Base-by-base conservation (phyloP, 2,113 vertebrate species). In the Xyliphius kryptos region DNA sequence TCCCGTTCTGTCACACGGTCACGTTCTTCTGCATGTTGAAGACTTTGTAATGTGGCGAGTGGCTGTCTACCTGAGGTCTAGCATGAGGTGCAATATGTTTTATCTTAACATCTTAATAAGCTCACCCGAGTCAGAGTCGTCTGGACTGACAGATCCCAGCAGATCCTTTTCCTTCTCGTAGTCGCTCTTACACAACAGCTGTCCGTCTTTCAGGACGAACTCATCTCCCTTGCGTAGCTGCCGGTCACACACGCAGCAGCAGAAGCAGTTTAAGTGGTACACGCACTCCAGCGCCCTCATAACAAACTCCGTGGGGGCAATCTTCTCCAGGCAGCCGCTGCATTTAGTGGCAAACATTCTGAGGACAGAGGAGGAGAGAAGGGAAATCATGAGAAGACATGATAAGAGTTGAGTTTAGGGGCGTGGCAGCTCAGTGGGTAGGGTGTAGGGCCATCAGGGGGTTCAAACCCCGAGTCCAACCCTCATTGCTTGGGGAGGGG, bases 151-250 rank as follows among this genome's bases (percentile, higher is more conserved):
- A 0, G 95, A 98, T 83, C 95, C 94, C 77, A 99, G 87, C 70
- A 99, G 82, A 79, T 99, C 96, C 70, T 99, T 99, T 82, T 99
- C 96, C 77, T 92, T 88, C 81, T 99, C 95, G 16, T 99, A 99
- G 88, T 99, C 96, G 1, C 90, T 89, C 78, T 99, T 99, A 86
- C 96, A 99, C 52, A 99, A 89, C 76, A 99, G 86, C 80, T 99
- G 96, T 66, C 94, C 94, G 75, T 99, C 96, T 83, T 99, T 98
- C 73, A 99, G 89, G 69, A 99, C 96, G 46, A 98, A 99, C 63
- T 99, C 96, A 0, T 99, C 96, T 0, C 96, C 96, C 69, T 98
- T 99, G 70, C 96, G 81, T n/a, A 98, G 90, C 80, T 97, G 94
- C 37, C 96, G 86, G 68, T 99, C 96, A 0, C 96, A 99, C 13